Evolutionary conservation across 2,888 invertebrate genomes (phyloP), one percentile per base, ranked within the genome.

Genomic region (Drosophila meridiana): DNA sequence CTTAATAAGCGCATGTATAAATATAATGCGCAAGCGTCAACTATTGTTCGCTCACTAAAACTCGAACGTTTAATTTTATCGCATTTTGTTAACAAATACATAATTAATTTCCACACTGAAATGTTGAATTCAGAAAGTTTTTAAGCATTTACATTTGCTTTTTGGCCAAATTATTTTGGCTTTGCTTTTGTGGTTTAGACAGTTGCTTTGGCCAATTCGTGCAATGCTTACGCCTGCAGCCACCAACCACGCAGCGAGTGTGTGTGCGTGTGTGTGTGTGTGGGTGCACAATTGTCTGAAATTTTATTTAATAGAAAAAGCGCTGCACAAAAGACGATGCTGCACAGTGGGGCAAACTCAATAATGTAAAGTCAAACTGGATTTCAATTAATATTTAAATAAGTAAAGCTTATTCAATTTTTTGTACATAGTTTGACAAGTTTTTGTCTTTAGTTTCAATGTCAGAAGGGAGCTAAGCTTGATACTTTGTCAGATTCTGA

Each of bases 301-400:
- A 73, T 89, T 71, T 73, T 82, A 77, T 85, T 85, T 84, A 80
- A 88, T 84, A 73, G 80, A 82, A 83, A 83, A 83, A 65, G 50
- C 68, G 69, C 71, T 14, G 67, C 59, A 77, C 77, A 87, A 79
- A 79, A 82, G 80, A 64, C 69, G 34, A 5, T 26, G 43, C n/a
- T 5, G 34, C 14, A 58, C 58, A 45, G 58, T 58, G 45, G 34
- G 4, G 0, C 14, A 26, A 45, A 28, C 13, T 28, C 26, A 26
- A 13, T 11, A 7, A 26, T 32, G 9, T n/a, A 8, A 0, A 11
- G 0, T 8, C 11, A 8, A 34, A 50, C n/a, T 34, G 4, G 0
- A 0, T n/a, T n/a, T 8, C 8, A 48, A 14, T 28, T 28, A 47
- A 26, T 4, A 3, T 48, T 30, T 5, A 45, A 28, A 3, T 3